phyloP scores from a whole-genome alignment of 2,113 vertebrate genomes.

The Hippocampus barbouri region DNA sequence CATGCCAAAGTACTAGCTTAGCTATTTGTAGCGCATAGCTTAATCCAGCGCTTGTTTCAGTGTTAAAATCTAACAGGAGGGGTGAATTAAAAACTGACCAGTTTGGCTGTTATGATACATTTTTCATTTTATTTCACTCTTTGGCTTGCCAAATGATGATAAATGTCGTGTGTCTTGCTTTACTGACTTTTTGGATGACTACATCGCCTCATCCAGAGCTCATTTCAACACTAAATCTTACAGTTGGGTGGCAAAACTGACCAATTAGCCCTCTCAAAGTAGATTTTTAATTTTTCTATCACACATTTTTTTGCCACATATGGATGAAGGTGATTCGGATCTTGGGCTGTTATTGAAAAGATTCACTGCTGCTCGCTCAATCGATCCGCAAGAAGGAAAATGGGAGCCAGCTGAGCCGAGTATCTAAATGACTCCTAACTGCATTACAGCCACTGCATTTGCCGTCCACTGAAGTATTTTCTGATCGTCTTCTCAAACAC shows the following conservation, averaged over 20 bases:
- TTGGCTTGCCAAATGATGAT: no score
- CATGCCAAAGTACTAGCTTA: no score
- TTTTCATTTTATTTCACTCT: no score
- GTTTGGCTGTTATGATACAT: no score
- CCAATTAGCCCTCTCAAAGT: neutral
- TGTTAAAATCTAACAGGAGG: neutral
- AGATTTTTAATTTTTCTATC: neutral
- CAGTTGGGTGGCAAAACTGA: neutral
- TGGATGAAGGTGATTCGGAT: neutral
- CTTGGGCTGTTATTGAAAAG: neutral
- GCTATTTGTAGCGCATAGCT: no score
- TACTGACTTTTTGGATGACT: no score
- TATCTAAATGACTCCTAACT: constrained; percentile 53
- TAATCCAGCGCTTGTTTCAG: neutral
- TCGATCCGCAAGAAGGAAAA: constrained; percentile 55
- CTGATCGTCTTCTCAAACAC: constrained; percentile 22
- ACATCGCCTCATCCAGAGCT: neutral
- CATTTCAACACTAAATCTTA: neutral
- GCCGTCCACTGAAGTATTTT: constrained; percentile 32
- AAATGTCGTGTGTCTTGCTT: no score
- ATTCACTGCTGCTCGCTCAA: constrained; percentile 56
- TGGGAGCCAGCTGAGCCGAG: constrained; percentile 52
- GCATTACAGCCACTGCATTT: constrained; percentile 40
- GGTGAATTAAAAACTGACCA: no score
- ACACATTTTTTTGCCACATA: neutral